phyloP scores from a whole-genome alignment of 2,797 vertebrate species.

The Intellagama lesueurii region DNA sequence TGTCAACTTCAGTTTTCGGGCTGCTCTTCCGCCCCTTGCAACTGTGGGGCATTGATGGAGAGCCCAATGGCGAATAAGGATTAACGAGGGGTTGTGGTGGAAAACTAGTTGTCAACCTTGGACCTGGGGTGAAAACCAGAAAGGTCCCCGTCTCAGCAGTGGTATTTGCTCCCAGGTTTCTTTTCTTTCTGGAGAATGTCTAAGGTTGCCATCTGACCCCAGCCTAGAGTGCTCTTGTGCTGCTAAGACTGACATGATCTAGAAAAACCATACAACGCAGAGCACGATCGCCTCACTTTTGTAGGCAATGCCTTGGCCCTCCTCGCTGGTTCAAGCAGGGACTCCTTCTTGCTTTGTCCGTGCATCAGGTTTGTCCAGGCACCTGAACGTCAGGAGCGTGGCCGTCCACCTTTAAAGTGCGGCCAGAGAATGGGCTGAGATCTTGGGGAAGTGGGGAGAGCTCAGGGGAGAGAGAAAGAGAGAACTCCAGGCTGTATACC shows the following conservation, averaged over 20 bases:
- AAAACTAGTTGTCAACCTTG: not conserved
- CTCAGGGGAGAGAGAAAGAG: no score
- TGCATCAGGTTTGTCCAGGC: no score
- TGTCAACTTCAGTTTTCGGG: no score
- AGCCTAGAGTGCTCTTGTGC: no score
- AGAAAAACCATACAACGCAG: no score
- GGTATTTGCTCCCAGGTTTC: not conserved
- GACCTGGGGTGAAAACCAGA: not conserved
- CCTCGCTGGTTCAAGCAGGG: not conserved
- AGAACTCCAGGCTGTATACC: no score
- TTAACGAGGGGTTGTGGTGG: no score
- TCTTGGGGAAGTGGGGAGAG: not conserved
- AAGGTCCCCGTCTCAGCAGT: not conserved
- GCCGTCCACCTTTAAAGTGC: not conserved
- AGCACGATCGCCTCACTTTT: no score
- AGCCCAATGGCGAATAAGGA: not conserved
- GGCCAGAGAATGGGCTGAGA: not conserved
- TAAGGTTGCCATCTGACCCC: not conserved
- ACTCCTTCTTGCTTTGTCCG: no score
- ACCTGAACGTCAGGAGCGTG: not conserved
- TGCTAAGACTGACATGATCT: no score
- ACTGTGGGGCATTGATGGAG: not conserved
- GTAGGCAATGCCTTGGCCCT: no score
- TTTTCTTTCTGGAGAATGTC: not conserved
- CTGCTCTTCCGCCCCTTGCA: not conserved